Percentiles rank a stretch among this genome's conserved stretches.
These are phyloP conservation scores for Phylloscopus collybita DNA, from an alignment of 2,797 vertebrate genomes.

Conservation along the genomic window DNA sequence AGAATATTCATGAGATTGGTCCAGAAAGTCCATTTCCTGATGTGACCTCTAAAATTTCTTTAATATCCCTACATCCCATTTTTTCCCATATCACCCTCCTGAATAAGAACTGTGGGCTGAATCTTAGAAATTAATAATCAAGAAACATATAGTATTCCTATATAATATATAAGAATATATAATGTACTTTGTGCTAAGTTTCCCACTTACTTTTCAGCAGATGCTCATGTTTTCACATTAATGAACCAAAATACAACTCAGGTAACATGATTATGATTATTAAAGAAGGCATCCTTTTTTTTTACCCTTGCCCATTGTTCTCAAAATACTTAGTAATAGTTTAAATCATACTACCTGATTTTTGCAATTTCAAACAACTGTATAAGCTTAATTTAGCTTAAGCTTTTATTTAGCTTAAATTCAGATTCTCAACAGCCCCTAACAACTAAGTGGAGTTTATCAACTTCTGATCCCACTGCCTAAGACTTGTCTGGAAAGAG, in stretches of 20 bases:
- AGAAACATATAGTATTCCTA: neutral
- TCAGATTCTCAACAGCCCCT: neutral
- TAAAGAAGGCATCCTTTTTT: neutral
- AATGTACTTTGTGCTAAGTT: neutral
- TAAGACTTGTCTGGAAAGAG: neutral
- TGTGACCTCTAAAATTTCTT: neutral
- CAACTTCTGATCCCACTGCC: neutral
- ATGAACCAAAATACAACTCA: neutral
- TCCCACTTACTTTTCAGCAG: neutral
- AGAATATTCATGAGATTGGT: neutral
- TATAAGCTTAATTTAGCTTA: neutral
- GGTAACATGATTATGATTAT: neutral
- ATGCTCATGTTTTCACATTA: neutral
- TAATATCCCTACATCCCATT: neutral
- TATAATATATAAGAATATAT: neutral
- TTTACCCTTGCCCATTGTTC: neutral
- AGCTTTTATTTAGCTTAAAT: neutral
- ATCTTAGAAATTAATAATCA: neutral
- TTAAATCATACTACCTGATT: neutral
- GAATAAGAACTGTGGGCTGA: neutral
- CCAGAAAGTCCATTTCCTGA: neutral
- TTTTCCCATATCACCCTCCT: neutral
- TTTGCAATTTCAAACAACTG: neutral
- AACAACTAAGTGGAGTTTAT: neutral
- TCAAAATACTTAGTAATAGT: neutral